Evolutionary conservation across 2,797 vertebrate genomes (phyloP).

Genomic region (Taeniopygia guttata): DNA sequence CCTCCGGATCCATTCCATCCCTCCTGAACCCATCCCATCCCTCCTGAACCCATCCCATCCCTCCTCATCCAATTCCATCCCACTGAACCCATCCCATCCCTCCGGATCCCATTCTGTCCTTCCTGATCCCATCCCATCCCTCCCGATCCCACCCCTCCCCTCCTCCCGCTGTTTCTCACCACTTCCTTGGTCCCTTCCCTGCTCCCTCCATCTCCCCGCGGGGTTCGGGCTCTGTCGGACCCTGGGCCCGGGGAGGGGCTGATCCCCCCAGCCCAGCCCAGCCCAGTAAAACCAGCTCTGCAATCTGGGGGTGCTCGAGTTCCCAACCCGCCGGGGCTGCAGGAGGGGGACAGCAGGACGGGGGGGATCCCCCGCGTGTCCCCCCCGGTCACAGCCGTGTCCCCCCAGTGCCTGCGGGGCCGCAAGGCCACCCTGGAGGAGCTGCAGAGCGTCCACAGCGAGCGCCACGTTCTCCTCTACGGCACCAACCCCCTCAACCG

Average conservation of each 20-base stretch:
- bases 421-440: slow-evolving; percentile 95
- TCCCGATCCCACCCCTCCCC: no score
- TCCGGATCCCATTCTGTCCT: no score
- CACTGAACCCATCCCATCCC: no score
- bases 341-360: rapidly evolving
- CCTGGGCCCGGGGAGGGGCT: rapidly evolving
- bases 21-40: no score
- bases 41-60: no score
- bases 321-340: background rate
- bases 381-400: background rate
- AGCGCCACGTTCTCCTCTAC: slow-evolving; percentile 91
- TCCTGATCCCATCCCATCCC: no score
- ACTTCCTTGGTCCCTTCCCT: background rate
- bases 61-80: no score
- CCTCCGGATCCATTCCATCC: no score
- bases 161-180: background rate
- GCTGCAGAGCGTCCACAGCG: slow-evolving; percentile 91
- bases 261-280: background rate
- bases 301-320: rapidly evolving
- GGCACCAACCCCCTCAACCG: slow-evolving; percentile 96
- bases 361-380: rapidly evolving
- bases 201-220: background rate
- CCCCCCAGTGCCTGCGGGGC: slow-evolving; percentile 86
- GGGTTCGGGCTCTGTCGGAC: background rate
- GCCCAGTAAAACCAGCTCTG: background rate